phyloP scores from a whole-genome alignment of 2,797 vertebrate species.

The Sebastes diploproa region DNA sequence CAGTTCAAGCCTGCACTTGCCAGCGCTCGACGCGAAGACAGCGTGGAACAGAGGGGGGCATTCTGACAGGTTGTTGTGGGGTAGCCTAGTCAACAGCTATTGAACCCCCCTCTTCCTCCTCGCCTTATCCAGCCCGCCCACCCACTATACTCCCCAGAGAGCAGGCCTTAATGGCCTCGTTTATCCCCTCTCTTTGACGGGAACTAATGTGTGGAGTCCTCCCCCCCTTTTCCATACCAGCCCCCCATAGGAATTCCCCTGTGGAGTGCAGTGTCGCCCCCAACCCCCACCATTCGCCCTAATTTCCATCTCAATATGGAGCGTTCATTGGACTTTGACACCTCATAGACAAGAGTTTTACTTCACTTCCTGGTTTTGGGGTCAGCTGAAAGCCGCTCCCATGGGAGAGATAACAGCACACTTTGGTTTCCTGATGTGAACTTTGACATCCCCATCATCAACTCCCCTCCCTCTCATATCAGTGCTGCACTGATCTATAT shows the following conservation, averaged over 20 bases:
- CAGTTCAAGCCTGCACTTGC: conserved; percentile 73
- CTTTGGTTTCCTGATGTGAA: conserved; percentile 65
- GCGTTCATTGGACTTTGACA: conserved; percentile 81
- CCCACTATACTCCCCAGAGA: conserved; percentile 75
- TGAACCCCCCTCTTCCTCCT: conserved; percentile 52
- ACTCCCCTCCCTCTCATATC: not conserved
- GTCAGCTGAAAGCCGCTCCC: conserved; percentile 73
- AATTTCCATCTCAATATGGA: conserved; percentile 81
- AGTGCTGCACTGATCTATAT: not conserved
- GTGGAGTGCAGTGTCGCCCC: conserved; percentile 63
- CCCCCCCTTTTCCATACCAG: conserved; percentile 54
- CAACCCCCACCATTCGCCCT: conserved; percentile 69
- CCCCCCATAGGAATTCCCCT: conserved; percentile 76
- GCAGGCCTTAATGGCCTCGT: conserved; percentile 79
- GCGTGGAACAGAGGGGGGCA: conserved; percentile 68
- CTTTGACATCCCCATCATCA: conserved; percentile 57
- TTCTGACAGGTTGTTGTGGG: conserved; percentile 83
- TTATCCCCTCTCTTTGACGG: conserved; percentile 78
- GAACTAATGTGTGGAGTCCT: conserved; percentile 75
- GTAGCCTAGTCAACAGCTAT: conserved; percentile 82
- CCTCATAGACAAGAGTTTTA: conserved; percentile 77
- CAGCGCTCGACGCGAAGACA: conserved; percentile 53
- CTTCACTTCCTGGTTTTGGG: conserved; percentile 79
- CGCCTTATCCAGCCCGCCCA: conserved; percentile 72
- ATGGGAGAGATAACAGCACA: conserved; percentile 63